A percentile compares a stretch with the other conserved stretches of the same genome.
Conservation (phyloP, 2,113 vertebrate species). For the Macrotis lagotis region DNA sequence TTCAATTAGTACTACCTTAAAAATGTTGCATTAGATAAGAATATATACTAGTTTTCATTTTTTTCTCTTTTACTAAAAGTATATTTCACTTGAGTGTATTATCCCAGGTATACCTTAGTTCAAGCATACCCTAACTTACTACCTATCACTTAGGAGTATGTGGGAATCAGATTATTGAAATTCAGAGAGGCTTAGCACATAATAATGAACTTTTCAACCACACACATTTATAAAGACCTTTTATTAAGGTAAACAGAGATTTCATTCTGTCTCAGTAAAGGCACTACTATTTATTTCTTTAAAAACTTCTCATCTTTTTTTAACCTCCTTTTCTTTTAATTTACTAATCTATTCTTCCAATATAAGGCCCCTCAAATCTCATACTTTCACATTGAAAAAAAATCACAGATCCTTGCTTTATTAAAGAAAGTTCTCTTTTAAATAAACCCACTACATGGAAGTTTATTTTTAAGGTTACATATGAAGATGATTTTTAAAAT, state of each 20-base stretch:
- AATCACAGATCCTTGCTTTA: neutral
- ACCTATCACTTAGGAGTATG: neutral
- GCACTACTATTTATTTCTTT: neutral
- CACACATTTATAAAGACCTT: neutral
- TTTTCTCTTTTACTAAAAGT: neutral
- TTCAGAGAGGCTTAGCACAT: neutral
- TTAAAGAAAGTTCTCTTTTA: neutral
- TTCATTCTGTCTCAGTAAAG: neutral
- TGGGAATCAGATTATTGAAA: neutral
- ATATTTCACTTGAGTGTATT: neutral
- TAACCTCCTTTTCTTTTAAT: neutral
- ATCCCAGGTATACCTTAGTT: neutral
- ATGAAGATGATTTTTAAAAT: neutral
- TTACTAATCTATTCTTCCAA: neutral
- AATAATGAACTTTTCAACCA: neutral
- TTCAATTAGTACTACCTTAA: neutral
- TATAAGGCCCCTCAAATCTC: neutral
- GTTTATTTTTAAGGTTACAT: neutral
- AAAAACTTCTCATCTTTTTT: neutral
- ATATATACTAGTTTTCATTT: neutral
- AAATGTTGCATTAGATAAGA: neutral
- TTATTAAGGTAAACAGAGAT: neutral
- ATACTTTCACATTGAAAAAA: neutral
- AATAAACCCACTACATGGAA: neutral
- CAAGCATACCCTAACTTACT: neutral